phyloP scores from a whole-genome alignment of 2,113 vertebrate species.

The Takifugu bimaculatus region DNA sequence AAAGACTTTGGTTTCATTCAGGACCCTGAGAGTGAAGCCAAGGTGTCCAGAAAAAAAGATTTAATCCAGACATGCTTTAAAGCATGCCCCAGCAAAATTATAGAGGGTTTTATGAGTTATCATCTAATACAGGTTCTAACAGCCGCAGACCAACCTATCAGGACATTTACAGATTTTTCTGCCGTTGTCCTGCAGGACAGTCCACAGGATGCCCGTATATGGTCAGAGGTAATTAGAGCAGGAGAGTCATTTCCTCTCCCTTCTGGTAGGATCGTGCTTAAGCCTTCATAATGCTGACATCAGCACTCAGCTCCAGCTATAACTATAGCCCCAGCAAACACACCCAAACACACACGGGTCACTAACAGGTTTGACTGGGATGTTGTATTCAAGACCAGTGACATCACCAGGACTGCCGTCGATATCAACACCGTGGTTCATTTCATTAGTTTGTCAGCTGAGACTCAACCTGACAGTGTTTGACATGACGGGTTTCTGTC shows the following conservation, averaged over 20 bases:
- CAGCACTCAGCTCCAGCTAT: slow-evolving; percentile 64
- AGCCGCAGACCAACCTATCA: slow-evolving; percentile 9
- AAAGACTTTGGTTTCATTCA: background rate
- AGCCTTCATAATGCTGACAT: slow-evolving; percentile 71
- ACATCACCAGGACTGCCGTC: slow-evolving; percentile 22
- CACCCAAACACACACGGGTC: slow-evolving; percentile 37
- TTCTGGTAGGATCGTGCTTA: slow-evolving; percentile 66
- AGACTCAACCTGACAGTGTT: slow-evolving; percentile 1
- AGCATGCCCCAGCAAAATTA: no score
- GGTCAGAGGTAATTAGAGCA: slow-evolving; percentile 62
- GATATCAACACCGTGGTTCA: slow-evolving; percentile 23
- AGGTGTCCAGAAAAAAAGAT: no score
- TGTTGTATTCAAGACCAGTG: slow-evolving; percentile 17
- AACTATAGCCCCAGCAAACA: slow-evolving; percentile 20
- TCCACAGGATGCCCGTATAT: slow-evolving; percentile 41
- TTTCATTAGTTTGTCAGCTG: slow-evolving; percentile 8
- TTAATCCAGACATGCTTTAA: no score
- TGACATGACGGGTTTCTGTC: slow-evolving; percentile 2
- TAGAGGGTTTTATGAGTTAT: background rate
- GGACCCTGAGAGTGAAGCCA: no score
- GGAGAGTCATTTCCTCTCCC: slow-evolving; percentile 62
- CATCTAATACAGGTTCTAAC: background rate
- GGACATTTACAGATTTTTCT: slow-evolving; percentile 34
- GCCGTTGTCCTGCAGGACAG: slow-evolving; percentile 22
- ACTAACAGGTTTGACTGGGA: slow-evolving; percentile 33